These are phyloP conservation scores for Microtus richardsoni DNA, from an alignment of 2,113 vertebrate genomes.

Conservation along the genomic window DNA sequence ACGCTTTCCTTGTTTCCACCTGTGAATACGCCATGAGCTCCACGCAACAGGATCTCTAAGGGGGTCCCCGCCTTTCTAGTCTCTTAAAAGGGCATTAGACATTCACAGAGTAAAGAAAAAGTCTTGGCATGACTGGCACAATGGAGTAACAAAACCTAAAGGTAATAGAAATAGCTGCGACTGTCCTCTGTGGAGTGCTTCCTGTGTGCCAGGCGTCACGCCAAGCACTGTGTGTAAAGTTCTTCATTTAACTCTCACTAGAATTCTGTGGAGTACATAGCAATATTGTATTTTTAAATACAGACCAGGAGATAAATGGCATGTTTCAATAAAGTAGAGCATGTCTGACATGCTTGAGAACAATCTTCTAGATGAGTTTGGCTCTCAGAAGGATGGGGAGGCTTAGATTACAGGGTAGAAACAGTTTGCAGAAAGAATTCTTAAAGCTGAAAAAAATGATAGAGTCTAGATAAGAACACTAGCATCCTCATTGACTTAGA, in stretches of 20 bases:
- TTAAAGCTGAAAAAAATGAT: neutral
- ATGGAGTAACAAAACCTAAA: conserved; percentile 18
- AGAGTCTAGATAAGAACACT: neutral
- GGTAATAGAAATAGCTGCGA: neutral
- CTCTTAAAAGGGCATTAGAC: neutral
- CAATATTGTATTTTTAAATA: neutral
- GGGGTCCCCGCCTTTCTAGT: neutral
- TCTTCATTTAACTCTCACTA: neutral
- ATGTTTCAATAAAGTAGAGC: neutral
- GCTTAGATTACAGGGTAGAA: neutral
- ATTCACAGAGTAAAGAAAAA: neutral
- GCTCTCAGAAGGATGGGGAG: neutral
- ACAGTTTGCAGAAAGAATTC: neutral
- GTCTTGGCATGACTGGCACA: neutral
- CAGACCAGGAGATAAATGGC: neutral
- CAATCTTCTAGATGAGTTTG: neutral
- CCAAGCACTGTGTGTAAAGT: neutral
- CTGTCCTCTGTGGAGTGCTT: neutral
- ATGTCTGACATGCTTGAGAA: neutral
- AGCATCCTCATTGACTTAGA: neutral
- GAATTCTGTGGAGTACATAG: neutral
- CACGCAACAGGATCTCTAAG: neutral
- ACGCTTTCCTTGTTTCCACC: neutral
- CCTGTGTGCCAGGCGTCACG: too few relatives aligned
- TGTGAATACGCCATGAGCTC: neutral